Base-by-base conservation (phyloP, 2,797 vertebrate genomes). In the Poecilia gillii region DNA sequence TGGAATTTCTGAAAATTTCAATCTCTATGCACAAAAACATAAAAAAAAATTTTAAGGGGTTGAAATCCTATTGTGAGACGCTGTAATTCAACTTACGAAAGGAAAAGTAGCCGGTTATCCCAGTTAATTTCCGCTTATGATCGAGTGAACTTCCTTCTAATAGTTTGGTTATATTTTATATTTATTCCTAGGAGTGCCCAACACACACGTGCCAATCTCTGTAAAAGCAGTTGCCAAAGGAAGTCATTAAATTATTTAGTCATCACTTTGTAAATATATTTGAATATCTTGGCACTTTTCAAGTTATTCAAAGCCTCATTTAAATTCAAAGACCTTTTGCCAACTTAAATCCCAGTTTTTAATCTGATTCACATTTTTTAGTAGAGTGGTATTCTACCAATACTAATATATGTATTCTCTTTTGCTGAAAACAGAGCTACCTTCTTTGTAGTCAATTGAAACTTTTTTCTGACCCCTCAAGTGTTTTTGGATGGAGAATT, bases 361-460 rank as follows among this genome's bases (percentile, higher is more conserved):
- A 87, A 86, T 82, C 77, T 82, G 79, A 85, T 86, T 89, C 82
- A 82, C 87, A 84, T 28, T 57, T 70, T 53, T 75, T 68, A 13
- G 73, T 77, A 74, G 64, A 43, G 46, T 28, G 53, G 62, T 76
- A 78, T 88, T 84, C 86, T 78, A 87, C 31, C 33, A 51, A 76
- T 14, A 59, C 41, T 20, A 47, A 73, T 12, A 51, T 49, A 51
- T 20, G 13, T 55, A 43, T 55, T 55, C 12, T 36, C 75, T 41
- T 78, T 81, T 75, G 75, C 84, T 82, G 59, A 80, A 82, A 80
- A 73, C 57, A 82, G 25, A n/a, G 18, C 14, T 75, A 80, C 82
- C 49, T 81, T 77, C 72, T 74, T 64, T 47, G 13, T 6, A 0
- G 12, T 8, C 45, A 18, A 75, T 7, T 62, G 20, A 31, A 62